These are phyloP conservation scores for Pseudoatta argentina DNA, from an alignment of 1,140 invertebrate species.

Conservation along the genomic window DNA sequence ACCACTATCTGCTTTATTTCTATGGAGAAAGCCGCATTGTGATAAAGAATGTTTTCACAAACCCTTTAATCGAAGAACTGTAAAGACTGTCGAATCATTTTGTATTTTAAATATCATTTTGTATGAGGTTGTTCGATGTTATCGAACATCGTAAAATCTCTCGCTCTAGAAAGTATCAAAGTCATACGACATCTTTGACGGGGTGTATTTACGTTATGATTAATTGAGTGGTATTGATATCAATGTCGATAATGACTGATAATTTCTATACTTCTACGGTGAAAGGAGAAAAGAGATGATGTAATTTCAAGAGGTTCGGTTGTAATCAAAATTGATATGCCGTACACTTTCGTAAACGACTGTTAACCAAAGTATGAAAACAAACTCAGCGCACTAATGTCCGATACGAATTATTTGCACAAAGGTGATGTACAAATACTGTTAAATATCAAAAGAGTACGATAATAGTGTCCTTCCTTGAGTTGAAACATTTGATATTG, in stretches of 20 bases:
- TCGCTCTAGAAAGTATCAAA: slow-evolving; percentile 51
- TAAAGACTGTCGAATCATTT: slow-evolving; percentile 13
- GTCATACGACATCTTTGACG: neutral
- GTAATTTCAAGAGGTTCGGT: slow-evolving; percentile 39
- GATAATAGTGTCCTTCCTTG: too few species aligned
- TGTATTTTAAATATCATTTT: neutral
- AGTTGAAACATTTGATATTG: too few species aligned
- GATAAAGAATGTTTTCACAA: slow-evolving; percentile 50
- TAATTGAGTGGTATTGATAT: slow-evolving; percentile 34
- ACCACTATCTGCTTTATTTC: neutral
- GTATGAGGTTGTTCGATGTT: neutral
- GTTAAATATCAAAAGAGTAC: too few species aligned
- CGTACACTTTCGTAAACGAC: slow-evolving; percentile 4
- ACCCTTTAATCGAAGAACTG: neutral
- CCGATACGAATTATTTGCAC: neutral
- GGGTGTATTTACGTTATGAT: slow-evolving; percentile 26
- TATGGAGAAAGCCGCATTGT: slow-evolving; percentile 32
- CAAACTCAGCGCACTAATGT: neutral
- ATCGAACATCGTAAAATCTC: neutral
- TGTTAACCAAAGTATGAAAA: neutral
- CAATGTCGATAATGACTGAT: slow-evolving; percentile 50
- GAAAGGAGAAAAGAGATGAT: slow-evolving; percentile 62
- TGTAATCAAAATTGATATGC: neutral
- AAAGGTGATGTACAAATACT: neutral
- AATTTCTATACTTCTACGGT: slow-evolving; percentile 27